These are phyloP conservation scores for Agriotes lineatus DNA, from an alignment of 2,888 invertebrate species.

Conservation along the genomic window DNA sequence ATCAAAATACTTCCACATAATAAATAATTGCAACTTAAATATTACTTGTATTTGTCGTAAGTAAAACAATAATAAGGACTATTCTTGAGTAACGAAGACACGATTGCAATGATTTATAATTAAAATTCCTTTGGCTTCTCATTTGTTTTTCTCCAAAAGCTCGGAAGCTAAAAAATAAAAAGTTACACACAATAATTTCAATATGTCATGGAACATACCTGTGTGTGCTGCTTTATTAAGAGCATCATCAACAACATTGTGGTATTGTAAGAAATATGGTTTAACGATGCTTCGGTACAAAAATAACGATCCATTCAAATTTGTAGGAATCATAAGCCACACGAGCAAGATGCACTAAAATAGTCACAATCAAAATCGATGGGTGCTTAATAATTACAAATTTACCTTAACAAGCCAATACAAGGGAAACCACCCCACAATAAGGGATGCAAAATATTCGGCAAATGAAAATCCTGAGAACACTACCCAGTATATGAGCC, in stretches of 20 bases:
- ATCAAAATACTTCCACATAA: no score
- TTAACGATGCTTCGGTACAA: constrained; percentile 84
- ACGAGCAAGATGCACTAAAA: constrained; percentile 81
- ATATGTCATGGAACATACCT: not conserved
- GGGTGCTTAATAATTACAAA: no score
- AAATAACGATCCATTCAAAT: constrained; percentile 82
- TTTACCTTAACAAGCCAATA: constrained; percentile 89
- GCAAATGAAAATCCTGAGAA: constrained; percentile 88
- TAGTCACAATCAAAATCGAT: not conserved
- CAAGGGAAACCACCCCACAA: constrained; percentile 88
- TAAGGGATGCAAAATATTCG: constrained; percentile 90
- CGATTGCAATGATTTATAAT: no score
- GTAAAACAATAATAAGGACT: no score
- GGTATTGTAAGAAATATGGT: constrained; percentile 87
- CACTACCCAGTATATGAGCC: constrained; percentile 97
- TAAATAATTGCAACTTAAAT: no score
- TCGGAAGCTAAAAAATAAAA: not conserved
- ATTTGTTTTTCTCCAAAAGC: not conserved
- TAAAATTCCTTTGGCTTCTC: no score
- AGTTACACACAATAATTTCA: not conserved
- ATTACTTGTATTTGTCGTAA: no score
- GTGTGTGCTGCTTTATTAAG: constrained; percentile 53
- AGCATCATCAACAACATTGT: constrained; percentile 72
- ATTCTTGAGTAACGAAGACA: no score
- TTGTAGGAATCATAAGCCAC: constrained; percentile 85